Base-by-base conservation (phyloP, 2,113 vertebrate species). In the Notechis scutatus region DNA sequence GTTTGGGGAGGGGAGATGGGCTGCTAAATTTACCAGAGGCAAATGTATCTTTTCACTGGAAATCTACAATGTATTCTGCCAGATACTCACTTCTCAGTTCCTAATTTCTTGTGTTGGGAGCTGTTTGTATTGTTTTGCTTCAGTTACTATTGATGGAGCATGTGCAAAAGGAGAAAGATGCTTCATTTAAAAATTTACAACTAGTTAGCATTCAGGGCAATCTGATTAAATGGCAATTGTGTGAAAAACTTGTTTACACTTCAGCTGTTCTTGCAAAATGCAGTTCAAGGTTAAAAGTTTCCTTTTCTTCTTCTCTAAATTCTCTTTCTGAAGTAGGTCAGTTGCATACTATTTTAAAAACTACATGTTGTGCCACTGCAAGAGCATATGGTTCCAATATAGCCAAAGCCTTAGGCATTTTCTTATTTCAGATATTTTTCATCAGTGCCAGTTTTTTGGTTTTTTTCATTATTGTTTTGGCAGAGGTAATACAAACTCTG, bases 21-120 rank as follows among this genome's bases (percentile, higher is more conserved):
- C 96, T 96, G 90, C 93, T 95, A 52, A 93, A 93, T 91, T 94
- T 64, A 0, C 92, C 92, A 61, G 85, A 87, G 34, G 56, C 90
- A 42, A 57, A 93, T 34, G 52, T 74, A 81, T 93, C 55, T 92
- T 47, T 87, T 55, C 57, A 54, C 90, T 5, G 64, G 88, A 61
- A 95, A 42, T 89, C 29, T 91, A n/a, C 88, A 64, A 21, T 39
- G 10, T 88, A 90, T 5, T 92, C 93, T 92, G 14, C 56, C 20
- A 24, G n/a, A 34, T 86, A 34, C 74, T 90, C n/a, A 52, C 57
- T 94, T 10, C 29, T 47, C 81, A 20, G 6, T 45, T 90, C 92
- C 21, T 14, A 21, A 34, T 52, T 29, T n/a, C 69, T 42, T 69
- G 64, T 95, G 21, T 55, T 90, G 74, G 34, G 34, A 81, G n/a